phyloP scores from a whole-genome alignment of 2,113 vertebrate species.

The Oryzias javanicus region DNA sequence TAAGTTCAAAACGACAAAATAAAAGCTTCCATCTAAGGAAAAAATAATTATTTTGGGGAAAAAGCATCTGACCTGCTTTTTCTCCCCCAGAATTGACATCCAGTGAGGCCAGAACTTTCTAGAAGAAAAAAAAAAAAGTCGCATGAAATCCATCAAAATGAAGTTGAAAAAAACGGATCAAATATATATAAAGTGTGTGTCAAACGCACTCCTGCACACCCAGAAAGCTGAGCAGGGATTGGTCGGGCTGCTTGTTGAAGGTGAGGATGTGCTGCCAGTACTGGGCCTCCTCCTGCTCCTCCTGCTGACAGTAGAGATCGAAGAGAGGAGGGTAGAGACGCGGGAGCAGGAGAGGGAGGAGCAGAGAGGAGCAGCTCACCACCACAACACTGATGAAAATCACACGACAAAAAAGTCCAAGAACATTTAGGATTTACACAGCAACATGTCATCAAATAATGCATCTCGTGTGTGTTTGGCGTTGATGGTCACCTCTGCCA shows the following conservation, averaged over 20 bases:
- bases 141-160: background rate
- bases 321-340: slow-evolving; percentile 95
- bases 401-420: background rate
- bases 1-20: background rate
- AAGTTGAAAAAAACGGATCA: background rate
- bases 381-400: slow-evolving; percentile 58
- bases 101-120: slow-evolving; percentile 94
- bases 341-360: slow-evolving; percentile 90
- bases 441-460: too few species aligned
- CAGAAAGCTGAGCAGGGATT: slow-evolving; percentile 86
- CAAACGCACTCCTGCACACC: slow-evolving; percentile 87
- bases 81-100: slow-evolving; percentile 86
- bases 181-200: background rate
- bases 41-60: background rate
- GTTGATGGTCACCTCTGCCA: slow-evolving; percentile 36
- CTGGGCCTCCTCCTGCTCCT: slow-evolving; percentile 85
- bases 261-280: slow-evolving; percentile 92
- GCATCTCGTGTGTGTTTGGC: slow-evolving; percentile 58
- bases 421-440: too few species aligned
- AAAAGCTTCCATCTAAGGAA: background rate
- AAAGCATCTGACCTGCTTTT: slow-evolving; percentile 79
- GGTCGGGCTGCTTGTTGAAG: slow-evolving; percentile 91
- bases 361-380: slow-evolving; percentile 86
- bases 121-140: slow-evolving; percentile 4
- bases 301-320: slow-evolving; percentile 90